Conservation (phyloP, 2,888 invertebrate genomes). For the Nudaria mundana region DNA sequence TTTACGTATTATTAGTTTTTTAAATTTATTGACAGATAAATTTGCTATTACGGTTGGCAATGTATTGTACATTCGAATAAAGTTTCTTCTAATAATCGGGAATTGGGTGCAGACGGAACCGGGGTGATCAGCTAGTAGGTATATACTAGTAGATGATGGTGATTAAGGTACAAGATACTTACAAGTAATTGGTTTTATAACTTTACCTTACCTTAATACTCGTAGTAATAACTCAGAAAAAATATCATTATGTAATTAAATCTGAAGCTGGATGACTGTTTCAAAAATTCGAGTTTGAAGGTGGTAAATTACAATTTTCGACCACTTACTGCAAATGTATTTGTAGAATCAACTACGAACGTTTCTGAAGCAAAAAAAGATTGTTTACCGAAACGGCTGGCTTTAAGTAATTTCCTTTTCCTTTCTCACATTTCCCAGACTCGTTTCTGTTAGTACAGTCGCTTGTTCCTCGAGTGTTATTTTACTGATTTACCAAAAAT, state of each 20-base stretch:
- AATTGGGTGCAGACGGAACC: too few relatives aligned
- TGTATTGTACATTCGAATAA: too few relatives aligned
- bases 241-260: conserved; percentile 53
- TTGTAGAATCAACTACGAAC: conserved; percentile 34
- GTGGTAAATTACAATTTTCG: conserved; percentile 6
- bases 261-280: conserved; percentile 35
- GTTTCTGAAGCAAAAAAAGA: conserved; percentile 36
- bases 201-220: too few relatives aligned
- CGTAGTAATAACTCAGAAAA: too few relatives aligned
- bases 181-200: too few relatives aligned
- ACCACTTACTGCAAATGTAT: conserved; percentile 22
- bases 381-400: conserved; percentile 46
- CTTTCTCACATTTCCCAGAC: conserved; percentile 45
- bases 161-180: too few relatives aligned
- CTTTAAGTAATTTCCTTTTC: conserved; percentile 62
- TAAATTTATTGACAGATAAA: too few relatives aligned
- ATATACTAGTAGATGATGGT: too few relatives aligned
- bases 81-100: too few relatives aligned
- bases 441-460: conserved; percentile 44
- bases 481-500: conserved; percentile 35
- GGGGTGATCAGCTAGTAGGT: too few relatives aligned
- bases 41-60: too few relatives aligned
- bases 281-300: conserved; percentile 16
- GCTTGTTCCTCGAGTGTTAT: conserved; percentile 34
- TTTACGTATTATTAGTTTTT: too few relatives aligned